Evolutionary conservation across 2,113 vertebrate species (phyloP).

Genomic region (Leucoraja erinaceus): DNA sequence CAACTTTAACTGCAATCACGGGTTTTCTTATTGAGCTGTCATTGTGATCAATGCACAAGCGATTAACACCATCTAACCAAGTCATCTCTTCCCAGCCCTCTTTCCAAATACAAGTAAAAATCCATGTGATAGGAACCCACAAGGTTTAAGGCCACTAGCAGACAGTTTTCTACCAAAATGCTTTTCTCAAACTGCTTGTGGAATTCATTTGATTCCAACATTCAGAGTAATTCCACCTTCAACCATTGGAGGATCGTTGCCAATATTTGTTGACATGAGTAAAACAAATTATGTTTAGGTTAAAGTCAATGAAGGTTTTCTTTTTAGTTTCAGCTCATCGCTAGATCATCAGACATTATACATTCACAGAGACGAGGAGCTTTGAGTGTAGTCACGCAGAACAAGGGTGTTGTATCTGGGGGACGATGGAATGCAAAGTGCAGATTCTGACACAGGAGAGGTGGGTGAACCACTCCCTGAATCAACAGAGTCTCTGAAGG

Average conservation of each 20-base stretch:
- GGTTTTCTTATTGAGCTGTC: background rate
- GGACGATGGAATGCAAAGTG: slow-evolving; percentile 75
- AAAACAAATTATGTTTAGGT: slow-evolving; percentile 35
- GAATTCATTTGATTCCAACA: slow-evolving; percentile 43
- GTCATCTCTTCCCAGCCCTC: background rate
- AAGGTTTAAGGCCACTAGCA: slow-evolving; percentile 77
- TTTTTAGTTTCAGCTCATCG: slow-evolving; percentile 44
- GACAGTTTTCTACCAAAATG: slow-evolving; percentile 60
- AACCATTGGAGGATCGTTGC: slow-evolving; percentile 19
- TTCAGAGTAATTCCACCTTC: slow-evolving; percentile 37
- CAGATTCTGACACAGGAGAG: slow-evolving; percentile 72
- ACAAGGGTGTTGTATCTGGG: slow-evolving; percentile 83
- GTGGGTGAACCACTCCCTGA: slow-evolving; percentile 77
- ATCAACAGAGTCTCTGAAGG: slow-evolving; percentile 87
- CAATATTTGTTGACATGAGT: slow-evolving; percentile 31
- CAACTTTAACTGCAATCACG: slow-evolving; percentile 11
- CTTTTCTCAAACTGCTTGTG: slow-evolving; percentile 47
- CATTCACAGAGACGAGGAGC: slow-evolving; percentile 94
- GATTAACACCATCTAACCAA: background rate
- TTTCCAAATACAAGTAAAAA: slow-evolving; percentile 15
- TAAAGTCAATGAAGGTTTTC: slow-evolving; percentile 37
- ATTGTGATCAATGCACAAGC: background rate
- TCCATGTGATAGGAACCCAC: slow-evolving; percentile 33
- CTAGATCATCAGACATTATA: slow-evolving; percentile 42
- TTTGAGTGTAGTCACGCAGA: slow-evolving; percentile 94